Percentiles rank a stretch among this genome's conserved stretches.
phyloP scores from a whole-genome alignment of 2,888 invertebrate species.

The Rotaria macrura region DNA sequence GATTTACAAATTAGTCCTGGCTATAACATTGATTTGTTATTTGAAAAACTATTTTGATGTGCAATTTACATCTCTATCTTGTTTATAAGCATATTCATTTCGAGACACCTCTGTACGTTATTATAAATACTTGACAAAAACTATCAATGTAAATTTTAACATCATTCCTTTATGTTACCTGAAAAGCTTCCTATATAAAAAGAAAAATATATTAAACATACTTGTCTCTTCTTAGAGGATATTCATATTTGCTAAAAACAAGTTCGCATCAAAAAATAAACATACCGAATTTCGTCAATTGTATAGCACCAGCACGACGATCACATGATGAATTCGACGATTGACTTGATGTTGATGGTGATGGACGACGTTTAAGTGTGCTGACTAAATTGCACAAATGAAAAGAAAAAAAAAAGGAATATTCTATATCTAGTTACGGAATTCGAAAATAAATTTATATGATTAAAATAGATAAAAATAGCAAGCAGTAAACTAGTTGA shows the following conservation, averaged over 20 bases:
- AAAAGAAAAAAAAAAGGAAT: background rate
- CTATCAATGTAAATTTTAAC: background rate
- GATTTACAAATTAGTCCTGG: too few species aligned
- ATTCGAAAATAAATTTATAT: background rate
- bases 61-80: too few species aligned
- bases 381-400: background rate
- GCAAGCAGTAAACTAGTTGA: background rate
- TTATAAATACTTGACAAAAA: background rate
- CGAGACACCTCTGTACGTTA: background rate
- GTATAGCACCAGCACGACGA: background rate
- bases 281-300: slow-evolving; percentile 11
- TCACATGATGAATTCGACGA: slow-evolving; percentile 15
- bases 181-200: background rate
- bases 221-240: background rate
- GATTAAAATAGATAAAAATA: background rate
- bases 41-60: too few species aligned
- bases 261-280: background rate
- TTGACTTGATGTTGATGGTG: background rate
- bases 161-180: background rate
- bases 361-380: slow-evolving; percentile 17
- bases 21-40: too few species aligned
- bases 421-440: background rate
- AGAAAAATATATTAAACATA: background rate
- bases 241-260: background rate
- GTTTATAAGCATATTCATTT: too few species aligned